A percentile compares a stretch with the other conserved stretches of the same genome.
phyloP scores from a whole-genome alignment of 2,797 vertebrate genomes.

The Falco naumanni region DNA sequence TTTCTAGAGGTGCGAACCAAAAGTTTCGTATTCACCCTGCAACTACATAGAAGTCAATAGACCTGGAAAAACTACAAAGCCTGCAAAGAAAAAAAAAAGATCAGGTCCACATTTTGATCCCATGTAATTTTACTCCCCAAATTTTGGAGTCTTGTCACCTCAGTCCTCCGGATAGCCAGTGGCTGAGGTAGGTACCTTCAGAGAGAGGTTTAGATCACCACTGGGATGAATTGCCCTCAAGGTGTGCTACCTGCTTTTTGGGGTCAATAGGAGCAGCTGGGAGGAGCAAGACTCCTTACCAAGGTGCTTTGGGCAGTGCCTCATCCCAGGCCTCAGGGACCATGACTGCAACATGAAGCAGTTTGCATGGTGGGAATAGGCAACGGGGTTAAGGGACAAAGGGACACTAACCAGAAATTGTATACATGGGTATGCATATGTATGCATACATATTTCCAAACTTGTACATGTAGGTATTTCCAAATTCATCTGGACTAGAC shows the following conservation, averaged over 20 bases:
- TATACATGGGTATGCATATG: background rate
- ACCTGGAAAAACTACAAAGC: background rate
- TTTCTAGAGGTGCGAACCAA: background rate
- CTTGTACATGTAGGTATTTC: background rate
- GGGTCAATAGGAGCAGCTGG: background rate
- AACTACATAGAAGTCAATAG: background rate
- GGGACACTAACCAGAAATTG: background rate
- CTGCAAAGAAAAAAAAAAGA: background rate
- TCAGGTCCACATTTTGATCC: background rate
- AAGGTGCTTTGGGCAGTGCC: background rate
- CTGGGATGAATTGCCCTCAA: background rate
- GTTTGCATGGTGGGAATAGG: background rate
- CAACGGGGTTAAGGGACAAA: background rate
- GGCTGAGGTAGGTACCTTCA: background rate
- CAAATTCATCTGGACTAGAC: background rate
- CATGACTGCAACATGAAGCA: background rate
- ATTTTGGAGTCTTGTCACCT: background rate
- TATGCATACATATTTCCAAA: background rate
- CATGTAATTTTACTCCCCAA: background rate
- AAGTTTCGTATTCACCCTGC: background rate
- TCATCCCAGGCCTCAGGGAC: background rate
- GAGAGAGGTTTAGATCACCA: background rate
- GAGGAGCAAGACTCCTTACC: fast-evolving
- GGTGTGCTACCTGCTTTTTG: background rate
- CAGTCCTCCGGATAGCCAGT: background rate